Evolutionary conservation across 2,888 invertebrate genomes (phyloP).

Genomic region (Dicycla oo): DNA sequence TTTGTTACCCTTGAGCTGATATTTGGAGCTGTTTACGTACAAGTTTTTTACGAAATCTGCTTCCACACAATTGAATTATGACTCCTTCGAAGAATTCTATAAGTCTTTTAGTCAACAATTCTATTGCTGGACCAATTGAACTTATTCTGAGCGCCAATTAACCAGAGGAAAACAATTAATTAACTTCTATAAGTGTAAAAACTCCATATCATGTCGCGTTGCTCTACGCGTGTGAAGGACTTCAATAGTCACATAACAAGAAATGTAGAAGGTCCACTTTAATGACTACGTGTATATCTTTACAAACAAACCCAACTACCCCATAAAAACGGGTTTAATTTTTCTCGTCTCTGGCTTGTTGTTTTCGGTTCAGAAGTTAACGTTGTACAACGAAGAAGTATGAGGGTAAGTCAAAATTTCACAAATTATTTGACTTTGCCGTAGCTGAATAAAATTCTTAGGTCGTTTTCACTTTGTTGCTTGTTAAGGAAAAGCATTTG

Average conservation of each 20-base stretch:
- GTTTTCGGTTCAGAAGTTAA: neutral
- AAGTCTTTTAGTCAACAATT: constrained; percentile 28
- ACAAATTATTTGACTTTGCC: neutral
- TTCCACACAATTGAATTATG: constrained; percentile 3
- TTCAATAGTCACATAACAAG: neutral
- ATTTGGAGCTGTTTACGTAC: constrained; percentile 9
- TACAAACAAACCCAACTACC: neutral
- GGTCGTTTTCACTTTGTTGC: neutral
- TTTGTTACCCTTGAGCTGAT: constrained; percentile 8
- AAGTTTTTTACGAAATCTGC: neutral
- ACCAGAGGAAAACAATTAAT: constrained; percentile 41
- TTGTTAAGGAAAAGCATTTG: neutral
- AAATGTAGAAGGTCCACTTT: constrained; percentile 35
- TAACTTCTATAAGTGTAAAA: constrained; percentile 26
- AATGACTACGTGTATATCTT: neutral
- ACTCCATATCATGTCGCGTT: constrained; percentile 34
- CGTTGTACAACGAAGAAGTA: no score
- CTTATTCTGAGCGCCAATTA: constrained; percentile 20
- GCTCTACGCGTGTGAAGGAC: constrained; percentile 7
- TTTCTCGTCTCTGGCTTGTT: neutral
- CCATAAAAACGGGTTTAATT: neutral
- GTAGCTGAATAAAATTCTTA: neutral
- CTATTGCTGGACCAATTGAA: constrained; percentile 38
- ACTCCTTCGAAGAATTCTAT: neutral
- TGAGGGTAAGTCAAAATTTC: neutral